phyloP scores from a whole-genome alignment of 2,888 invertebrate genomes.

The Dryobota labecula region DNA sequence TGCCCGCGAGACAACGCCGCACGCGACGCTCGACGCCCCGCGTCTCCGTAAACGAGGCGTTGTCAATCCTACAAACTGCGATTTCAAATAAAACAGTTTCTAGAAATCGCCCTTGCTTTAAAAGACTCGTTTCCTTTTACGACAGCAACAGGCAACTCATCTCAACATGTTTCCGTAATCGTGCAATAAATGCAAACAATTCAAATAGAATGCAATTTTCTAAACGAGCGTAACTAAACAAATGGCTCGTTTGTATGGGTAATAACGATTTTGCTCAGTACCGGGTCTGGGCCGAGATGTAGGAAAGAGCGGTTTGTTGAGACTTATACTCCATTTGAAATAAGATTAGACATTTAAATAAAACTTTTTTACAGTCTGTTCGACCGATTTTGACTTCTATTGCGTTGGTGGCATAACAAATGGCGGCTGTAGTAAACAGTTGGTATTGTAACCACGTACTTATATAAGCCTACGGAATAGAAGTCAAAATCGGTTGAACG shows the following conservation, averaged over 20 bases:
- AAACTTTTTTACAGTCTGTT: too few relatives aligned
- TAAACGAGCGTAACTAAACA: slow-evolving; percentile 66
- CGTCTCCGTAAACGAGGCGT: too few relatives aligned
- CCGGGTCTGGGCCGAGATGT: slow-evolving; percentile 22
- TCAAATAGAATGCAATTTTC: slow-evolving; percentile 68
- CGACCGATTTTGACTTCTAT: too few relatives aligned
- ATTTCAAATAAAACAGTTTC: not conserved
- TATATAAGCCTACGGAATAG: too few relatives aligned
- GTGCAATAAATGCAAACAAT: slow-evolving; percentile 57
- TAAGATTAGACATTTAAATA: too few relatives aligned
- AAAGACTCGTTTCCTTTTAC: slow-evolving; percentile 11
- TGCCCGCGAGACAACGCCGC: too few relatives aligned
- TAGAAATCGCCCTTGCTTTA: not conserved
- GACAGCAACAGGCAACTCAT: slow-evolving; percentile 31
- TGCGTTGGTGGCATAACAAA: too few relatives aligned
- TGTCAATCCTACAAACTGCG: not conserved
- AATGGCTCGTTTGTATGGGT: slow-evolving; percentile 66
- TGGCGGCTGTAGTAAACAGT: too few relatives aligned
- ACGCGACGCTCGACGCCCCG: too few relatives aligned
- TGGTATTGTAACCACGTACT: too few relatives aligned
- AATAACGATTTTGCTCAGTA: slow-evolving; percentile 58
- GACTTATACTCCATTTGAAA: too few relatives aligned
- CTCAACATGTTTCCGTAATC: slow-evolving; percentile 44
- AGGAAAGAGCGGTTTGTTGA: slow-evolving; percentile 9
- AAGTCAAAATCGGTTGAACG: too few relatives aligned